Evolutionary conservation across 2,888 invertebrate genomes (phyloP).

Genomic region (Himalopsyche japonica): DNA sequence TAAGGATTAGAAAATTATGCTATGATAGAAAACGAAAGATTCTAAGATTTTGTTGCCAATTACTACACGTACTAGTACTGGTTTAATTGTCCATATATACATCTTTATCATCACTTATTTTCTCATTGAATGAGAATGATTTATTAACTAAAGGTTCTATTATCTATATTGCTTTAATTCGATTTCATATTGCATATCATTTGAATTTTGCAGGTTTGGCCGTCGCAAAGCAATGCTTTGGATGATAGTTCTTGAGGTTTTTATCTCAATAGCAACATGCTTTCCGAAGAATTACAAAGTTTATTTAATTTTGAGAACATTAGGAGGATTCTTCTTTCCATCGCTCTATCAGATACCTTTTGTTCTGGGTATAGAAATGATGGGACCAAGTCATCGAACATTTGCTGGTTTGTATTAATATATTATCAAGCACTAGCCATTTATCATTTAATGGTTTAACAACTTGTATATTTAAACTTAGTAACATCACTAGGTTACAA

Average conservation of each 20-base stretch:
- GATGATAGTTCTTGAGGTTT: constrained; percentile 65
- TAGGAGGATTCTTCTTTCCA: constrained; percentile 68
- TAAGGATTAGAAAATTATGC: too few relatives aligned
- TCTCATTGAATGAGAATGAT: too few relatives aligned
- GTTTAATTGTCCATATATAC: too few relatives aligned
- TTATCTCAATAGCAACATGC: constrained; percentile 64
- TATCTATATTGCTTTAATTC: too few relatives aligned
- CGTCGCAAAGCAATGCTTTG: constrained; percentile 65
- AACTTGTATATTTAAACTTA: too few relatives aligned
- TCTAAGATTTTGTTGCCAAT: too few relatives aligned
- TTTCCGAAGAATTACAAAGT: constrained; percentile 64
- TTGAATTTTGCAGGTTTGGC: constrained; percentile 58
- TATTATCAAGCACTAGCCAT: background rate
- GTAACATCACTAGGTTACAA: too few relatives aligned
- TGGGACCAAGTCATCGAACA: constrained; percentile 66
- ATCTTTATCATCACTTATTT: too few relatives aligned
- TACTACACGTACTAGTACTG: too few relatives aligned
- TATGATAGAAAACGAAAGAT: too few relatives aligned
- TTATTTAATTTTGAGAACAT: constrained; percentile 62
- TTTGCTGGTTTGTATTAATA: constrained; percentile 57
- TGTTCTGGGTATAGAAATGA: constrained; percentile 67
- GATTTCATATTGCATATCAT: background rate
- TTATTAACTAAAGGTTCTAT: too few relatives aligned
- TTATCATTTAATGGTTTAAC: too few relatives aligned
- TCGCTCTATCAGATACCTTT: constrained; percentile 70